phyloP scores from a whole-genome alignment of 92 coral and sea anemone species.

The Virgularia gustaviana region DNA sequence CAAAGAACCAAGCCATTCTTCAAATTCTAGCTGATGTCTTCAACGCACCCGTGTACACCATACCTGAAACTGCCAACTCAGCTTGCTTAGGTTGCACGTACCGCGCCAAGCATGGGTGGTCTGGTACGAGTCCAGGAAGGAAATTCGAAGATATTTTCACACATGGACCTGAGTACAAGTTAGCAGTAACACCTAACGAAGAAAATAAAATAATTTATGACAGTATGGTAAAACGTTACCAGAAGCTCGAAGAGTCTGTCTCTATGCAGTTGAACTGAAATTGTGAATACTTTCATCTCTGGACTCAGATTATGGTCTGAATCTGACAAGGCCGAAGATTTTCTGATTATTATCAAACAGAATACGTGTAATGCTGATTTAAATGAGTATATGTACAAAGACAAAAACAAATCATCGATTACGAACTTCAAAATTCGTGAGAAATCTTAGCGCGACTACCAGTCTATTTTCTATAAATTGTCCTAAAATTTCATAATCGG shows the following conservation, averaged over 20 bases:
- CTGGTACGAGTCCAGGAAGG: slow-evolving; percentile 44
- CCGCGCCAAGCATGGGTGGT: slow-evolving; percentile 84
- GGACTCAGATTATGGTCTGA: too few species aligned
- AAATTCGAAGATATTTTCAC: slow-evolving; percentile 64
- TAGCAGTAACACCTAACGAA: slow-evolving; percentile 66
- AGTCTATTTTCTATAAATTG: too few species aligned
- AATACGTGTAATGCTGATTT: too few species aligned
- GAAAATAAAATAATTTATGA: slow-evolving; percentile 53
- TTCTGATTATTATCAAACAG: too few species aligned
- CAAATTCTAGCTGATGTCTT: slow-evolving; percentile 83
- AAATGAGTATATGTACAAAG: too few species aligned
- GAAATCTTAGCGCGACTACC: too few species aligned
- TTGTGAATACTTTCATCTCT: too few species aligned
- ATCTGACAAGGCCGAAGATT: too few species aligned
- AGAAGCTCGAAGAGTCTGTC: slow-evolving; percentile 62
- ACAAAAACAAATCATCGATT: too few species aligned
- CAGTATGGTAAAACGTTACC: slow-evolving; percentile 67
- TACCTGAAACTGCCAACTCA: slow-evolving; percentile 89
- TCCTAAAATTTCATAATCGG: too few species aligned
- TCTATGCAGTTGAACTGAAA: too few species aligned
- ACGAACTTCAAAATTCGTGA: too few species aligned
- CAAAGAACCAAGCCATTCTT: slow-evolving; percentile 81
- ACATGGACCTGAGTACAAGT: slow-evolving; percentile 62
- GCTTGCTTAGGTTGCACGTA: slow-evolving; percentile 96
- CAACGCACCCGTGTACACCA: slow-evolving; percentile 87